phyloP scores from a whole-genome alignment of 1,140 invertebrate species.

The Cyclina sinensis region DNA sequence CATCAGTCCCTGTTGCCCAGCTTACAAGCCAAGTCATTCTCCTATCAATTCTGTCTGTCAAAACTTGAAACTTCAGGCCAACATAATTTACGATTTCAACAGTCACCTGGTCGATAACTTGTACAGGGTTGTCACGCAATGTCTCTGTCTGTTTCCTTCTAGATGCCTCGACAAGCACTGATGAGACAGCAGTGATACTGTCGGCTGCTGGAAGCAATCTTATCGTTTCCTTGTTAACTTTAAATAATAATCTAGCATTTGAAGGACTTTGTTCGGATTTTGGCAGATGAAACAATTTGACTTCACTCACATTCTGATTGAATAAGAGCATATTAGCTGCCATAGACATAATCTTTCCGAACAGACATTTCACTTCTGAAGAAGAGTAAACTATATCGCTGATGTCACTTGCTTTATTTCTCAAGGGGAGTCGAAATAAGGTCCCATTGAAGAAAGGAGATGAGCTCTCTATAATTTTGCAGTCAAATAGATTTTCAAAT shows the following conservation, averaged over 20 bases:
- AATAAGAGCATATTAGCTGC: conserved; percentile 76
- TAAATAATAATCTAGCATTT: background rate
- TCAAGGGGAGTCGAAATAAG: conserved; percentile 77
- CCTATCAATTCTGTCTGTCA: background rate
- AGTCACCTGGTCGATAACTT: background rate
- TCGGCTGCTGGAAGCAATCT: conserved; percentile 72
- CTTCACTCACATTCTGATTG: conserved; percentile 75
- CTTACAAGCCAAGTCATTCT: conserved; percentile 66
- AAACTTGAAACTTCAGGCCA: background rate
- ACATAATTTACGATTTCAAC: background rate
- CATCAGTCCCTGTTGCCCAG: conserved; percentile 69
- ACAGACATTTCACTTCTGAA: conserved; percentile 69
- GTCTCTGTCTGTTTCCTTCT: background rate
- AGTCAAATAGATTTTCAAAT: conserved; percentile 81
- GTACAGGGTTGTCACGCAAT: background rate
- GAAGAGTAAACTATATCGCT: conserved; percentile 72
- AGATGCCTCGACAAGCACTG: background rate
- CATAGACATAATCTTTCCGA: conserved; percentile 68
- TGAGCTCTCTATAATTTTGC: conserved; percentile 49
- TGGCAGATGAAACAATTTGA: conserved; percentile 73
- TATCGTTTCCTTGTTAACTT: conserved; percentile 78
- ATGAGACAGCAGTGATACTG: background rate
- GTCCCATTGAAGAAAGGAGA: conserved; percentile 72
- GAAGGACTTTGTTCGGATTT: background rate
- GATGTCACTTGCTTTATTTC: conserved; percentile 77